Evolutionary conservation across 2,113 vertebrate genomes (phyloP), one percentile per base, ranked within the genome.

Genomic region (Leucopsar rothschildi): DNA sequence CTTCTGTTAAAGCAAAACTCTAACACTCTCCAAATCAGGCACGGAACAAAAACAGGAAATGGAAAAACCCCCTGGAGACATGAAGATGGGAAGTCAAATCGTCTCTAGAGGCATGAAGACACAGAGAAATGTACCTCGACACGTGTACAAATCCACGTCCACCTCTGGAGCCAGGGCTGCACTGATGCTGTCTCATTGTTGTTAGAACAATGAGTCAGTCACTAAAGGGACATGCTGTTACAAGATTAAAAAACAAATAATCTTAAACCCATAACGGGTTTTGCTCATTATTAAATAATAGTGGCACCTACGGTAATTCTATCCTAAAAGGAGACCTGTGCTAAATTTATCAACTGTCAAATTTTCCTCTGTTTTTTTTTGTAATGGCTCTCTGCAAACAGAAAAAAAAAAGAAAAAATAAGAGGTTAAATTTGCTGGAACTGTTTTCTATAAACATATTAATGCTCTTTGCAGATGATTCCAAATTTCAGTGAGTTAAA

Each of bases 11-110:
- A 69, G 31, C 53, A 80, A 76, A 76, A 18, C 27, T 47, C 47
- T 75, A 79, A 82, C 9, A 4, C 10, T 50, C 39, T 60, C 73
- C 65, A 63, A 84, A 82, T 39, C 16, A 44, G 63, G 40, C 10
- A 37, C 10, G 72, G 82, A 93, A 92, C 61, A 92, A 92, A 95
- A 86, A 55, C 27, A 90, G 76, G 86, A 95, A 93, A 88, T 33
- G 40, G n/a, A 50, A 63, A 23, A 71, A 69, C 29, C 0, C 6
- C 13, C 73, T 42, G 33, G 50, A 88, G 59, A 86, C 40, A 73
- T 7, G 44, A 69, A 90, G 29, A 76, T 86, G 71, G 39, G 85
- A 93, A 93, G 56, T 82, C 57, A 44, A 70, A 49, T 24, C 0
- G 42, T 55, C 65, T 82, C 66, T 15, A 76, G 63, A 75, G 86